Evolutionary conservation across 2,888 invertebrate genomes (phyloP).

Genomic region (Spilosoma lubricipeda): DNA sequence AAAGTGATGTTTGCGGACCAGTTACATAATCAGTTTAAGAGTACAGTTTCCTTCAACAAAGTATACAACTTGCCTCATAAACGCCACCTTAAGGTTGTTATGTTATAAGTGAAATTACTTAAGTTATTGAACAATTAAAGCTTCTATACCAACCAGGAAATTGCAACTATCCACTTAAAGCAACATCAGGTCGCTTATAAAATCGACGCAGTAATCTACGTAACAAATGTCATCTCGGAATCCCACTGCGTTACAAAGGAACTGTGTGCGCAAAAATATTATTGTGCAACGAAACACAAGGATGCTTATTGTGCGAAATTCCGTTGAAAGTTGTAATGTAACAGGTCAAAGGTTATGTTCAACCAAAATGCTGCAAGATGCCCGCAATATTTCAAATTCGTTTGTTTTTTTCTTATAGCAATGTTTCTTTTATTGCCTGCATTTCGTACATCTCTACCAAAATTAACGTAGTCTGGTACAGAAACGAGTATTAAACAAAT

Average conservation of each 20-base stretch:
- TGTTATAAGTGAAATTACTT: background rate
- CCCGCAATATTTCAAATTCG: background rate
- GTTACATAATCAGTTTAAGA: background rate
- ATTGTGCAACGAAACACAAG: constrained; percentile 32
- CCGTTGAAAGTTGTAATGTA: constrained; percentile 26
- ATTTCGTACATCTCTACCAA: background rate
- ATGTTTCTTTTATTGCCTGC: background rate
- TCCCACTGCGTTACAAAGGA: constrained; percentile 33
- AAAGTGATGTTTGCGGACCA: background rate
- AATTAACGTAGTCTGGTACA: background rate
- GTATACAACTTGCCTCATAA: too few species aligned
- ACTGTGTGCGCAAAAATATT: constrained; percentile 25
- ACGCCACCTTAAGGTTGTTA: background rate
- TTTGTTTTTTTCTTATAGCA: background rate
- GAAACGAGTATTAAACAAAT: background rate
- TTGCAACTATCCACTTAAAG: background rate
- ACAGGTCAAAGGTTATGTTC: constrained; percentile 26
- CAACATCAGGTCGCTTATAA: constrained; percentile 4
- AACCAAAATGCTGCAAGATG: background rate
- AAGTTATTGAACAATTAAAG: constrained; percentile 4
- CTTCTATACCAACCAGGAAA: constrained; percentile 1
- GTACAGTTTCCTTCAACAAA: too few species aligned
- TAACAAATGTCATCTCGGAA: constrained; percentile 31
- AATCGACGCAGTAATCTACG: constrained; percentile 8
- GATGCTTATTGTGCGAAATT: constrained; percentile 34